A percentile compares a stretch with the other conserved stretches of the same genome.
phyloP scores from a whole-genome alignment of 2,113 vertebrate genomes.

The Sturnira hondurensis region DNA sequence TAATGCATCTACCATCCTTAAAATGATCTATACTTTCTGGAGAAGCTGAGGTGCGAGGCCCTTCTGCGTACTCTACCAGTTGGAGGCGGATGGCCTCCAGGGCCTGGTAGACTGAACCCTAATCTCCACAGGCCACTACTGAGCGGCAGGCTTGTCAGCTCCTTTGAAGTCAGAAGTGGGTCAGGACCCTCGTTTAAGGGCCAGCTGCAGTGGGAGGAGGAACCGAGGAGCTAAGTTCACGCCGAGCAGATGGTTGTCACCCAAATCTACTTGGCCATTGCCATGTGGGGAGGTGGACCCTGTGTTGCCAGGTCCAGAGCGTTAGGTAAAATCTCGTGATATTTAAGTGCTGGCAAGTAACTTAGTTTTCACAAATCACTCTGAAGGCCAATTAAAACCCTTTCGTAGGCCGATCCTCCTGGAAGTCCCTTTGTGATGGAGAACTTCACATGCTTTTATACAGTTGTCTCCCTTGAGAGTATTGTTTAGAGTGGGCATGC shows the following conservation, averaged over 20 bases:
- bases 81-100: not conserved
- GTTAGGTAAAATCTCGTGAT: not conserved
- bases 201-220: not conserved
- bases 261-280: not conserved
- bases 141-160: not conserved
- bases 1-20: not conserved
- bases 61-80: not conserved
- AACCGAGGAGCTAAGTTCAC: not conserved
- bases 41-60: not conserved
- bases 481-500: not conserved
- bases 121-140: not conserved
- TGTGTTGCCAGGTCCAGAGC: not conserved
- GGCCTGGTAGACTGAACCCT: not conserved
- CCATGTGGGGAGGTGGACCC: not conserved
- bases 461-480: not conserved
- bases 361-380: not conserved
- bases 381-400: not conserved
- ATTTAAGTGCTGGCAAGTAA: not conserved
- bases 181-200: not conserved
- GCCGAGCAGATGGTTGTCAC: too few relatives aligned
- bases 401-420: not conserved
- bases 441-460: not conserved
- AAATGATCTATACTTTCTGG: not conserved
- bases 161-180: conserved; percentile 60
- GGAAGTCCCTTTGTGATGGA: not conserved